These are phyloP conservation scores for Scolopax mira DNA, from an alignment of 2,113 vertebrate species.

Conservation along the genomic window DNA sequence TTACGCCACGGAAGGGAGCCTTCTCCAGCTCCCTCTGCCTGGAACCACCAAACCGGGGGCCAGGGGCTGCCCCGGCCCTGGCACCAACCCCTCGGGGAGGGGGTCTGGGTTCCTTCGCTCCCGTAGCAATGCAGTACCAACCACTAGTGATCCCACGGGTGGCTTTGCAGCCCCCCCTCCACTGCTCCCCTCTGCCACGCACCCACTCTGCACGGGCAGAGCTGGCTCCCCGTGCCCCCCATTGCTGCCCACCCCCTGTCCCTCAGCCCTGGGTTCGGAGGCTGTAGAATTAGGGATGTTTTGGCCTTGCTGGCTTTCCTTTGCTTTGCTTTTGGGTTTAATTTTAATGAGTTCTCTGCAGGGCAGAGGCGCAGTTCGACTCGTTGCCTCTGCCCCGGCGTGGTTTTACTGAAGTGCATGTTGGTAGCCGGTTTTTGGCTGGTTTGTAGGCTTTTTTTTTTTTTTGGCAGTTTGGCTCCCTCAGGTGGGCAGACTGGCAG, in stretches of 20 bases:
- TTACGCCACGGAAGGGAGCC: not conserved
- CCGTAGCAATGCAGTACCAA: slow-evolving; percentile 6
- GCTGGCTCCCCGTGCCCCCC: not conserved
- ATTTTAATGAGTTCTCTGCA: not conserved
- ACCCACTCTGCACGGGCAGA: not conserved
- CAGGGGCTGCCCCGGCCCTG: not conserved
- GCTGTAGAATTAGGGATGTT: not conserved
- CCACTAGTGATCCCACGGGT: not conserved
- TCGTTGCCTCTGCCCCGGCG: not conserved
- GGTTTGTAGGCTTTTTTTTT: not conserved
- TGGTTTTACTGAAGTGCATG: not conserved
- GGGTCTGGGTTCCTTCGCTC: not conserved
- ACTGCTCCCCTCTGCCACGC: not conserved
- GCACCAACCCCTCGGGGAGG: not conserved
- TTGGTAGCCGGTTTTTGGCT: not conserved
- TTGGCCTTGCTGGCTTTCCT: not conserved
- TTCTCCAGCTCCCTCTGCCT: not conserved
- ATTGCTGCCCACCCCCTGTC: not conserved
- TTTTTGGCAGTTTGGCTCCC: not conserved
- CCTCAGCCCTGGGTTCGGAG: not conserved
- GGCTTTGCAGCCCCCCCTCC: not conserved
- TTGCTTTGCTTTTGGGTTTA: not conserved
- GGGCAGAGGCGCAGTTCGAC: accelerated
- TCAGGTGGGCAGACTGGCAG: not conserved
- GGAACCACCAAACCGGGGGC: not conserved